Evolutionary conservation across 2,888 invertebrate species (phyloP), one percentile per base, ranked within the genome.

Genomic region (Micoletzkya japonica): DNA sequence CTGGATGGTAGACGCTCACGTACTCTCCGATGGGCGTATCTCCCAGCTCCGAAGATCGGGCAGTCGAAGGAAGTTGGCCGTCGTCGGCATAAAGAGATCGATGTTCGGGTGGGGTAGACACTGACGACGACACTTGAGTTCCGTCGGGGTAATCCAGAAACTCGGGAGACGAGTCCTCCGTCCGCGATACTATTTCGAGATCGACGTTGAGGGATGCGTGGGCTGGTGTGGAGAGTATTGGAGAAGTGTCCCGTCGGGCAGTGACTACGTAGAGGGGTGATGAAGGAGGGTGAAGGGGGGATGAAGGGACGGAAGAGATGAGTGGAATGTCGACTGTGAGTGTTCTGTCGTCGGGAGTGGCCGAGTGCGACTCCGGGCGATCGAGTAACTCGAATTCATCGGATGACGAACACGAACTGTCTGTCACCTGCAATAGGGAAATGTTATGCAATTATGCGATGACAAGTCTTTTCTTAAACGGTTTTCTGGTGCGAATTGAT

Each of bases 11-110:
- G 54, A 66, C 64, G 20, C 36, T 37, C 1, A 66, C 64, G 54
- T 54, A 66, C 20, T 66, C 64, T 7, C 30, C 20, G 6, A 66
- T 34, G 34, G 54, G 64, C 26, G 20, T 26, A 20, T 34, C 26
- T 7, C 54, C 64, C 36, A 66, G 26, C 10, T 66, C 64, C 0
- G 63, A 20, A 7, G 39, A 36, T 3, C 39, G 7, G 7, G 7
- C 39, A 17, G 39, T 39, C 10, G 7, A 10, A 17, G 7, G 7
- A 17, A 39, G 24, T 17, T 66, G 44, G 37, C 39, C 39, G 37
- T 66, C 64, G 54, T 66, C 64, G 17, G 64, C 64, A 54, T 66
- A 66, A 10, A 66, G 64, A 1, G 64, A 66, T 26, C 64, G 64
- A 37, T 66, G 54, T 24, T 66, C 64, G 20, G 64, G 64, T 2